phyloP scores from a whole-genome alignment of 2,797 vertebrate genomes.

The Danio jaintianensis region DNA sequence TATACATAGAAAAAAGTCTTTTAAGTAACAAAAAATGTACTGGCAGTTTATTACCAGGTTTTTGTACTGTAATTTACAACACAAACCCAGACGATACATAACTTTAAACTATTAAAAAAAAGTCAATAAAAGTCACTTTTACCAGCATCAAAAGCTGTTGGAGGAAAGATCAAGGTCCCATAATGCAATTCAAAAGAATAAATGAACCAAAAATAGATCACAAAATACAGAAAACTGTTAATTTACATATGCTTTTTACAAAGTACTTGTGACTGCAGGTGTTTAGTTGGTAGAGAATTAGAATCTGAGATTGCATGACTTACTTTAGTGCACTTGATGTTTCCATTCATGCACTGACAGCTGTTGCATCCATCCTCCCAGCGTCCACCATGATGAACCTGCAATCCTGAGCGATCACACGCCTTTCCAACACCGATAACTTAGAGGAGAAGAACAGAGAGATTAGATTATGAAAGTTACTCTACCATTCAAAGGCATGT shows the following conservation, averaged over 20 bases:
- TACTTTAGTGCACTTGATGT: constrained; percentile 90
- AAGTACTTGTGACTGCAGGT: background rate
- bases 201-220: too few relatives aligned
- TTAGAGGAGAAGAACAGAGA: constrained; percentile 56
- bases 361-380: constrained; percentile 93
- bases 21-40: too few relatives aligned
- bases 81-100: too few relatives aligned
- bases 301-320: background rate
- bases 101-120: too few relatives aligned
- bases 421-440: constrained; percentile 85
- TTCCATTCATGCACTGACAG: constrained; percentile 88
- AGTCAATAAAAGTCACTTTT: too few relatives aligned
- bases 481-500: background rate
- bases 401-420: constrained; percentile 83
- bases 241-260: background rate
- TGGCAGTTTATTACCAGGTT: too few relatives aligned
- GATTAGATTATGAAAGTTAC: background rate
- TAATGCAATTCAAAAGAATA: too few relatives aligned
- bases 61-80: too few relatives aligned
- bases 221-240: too few relatives aligned
- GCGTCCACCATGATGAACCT: constrained; percentile 85
- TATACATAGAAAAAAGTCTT: too few relatives aligned
- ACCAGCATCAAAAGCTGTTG: too few relatives aligned
- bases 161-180: too few relatives aligned
- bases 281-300: background rate